Percentiles rank a stretch among this genome's conserved stretches.
Conservation (phyloP, 1,140 invertebrate species). For the Rhizoglyphus robini region DNA sequence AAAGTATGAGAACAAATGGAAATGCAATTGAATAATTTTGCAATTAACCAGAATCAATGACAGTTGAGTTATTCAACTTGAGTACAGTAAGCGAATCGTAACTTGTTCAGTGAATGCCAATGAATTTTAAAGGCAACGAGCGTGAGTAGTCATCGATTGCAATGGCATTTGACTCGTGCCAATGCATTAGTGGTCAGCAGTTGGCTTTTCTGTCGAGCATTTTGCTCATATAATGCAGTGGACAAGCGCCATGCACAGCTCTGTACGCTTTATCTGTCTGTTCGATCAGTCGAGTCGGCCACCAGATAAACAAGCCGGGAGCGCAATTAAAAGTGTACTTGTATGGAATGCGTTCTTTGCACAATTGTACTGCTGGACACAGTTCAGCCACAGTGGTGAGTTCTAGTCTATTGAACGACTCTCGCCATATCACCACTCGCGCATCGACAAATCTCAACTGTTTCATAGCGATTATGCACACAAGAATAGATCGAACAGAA, state of each 20-base stretch:
- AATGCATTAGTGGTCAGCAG: slow-evolving; percentile 30
- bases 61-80: neutral
- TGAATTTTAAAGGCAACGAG: too few relatives aligned
- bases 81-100: too few relatives aligned
- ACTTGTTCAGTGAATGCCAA: too few relatives aligned
- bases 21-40: too few relatives aligned
- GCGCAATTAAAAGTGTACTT: too few relatives aligned
- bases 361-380: slow-evolving; percentile 53
- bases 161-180: too few relatives aligned
- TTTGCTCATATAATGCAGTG: slow-evolving; percentile 64
- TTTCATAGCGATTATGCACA: neutral
- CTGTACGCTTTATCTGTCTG: slow-evolving; percentile 65
- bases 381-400: slow-evolving; percentile 67
- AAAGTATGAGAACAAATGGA: too few relatives aligned
- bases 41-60: too few relatives aligned
- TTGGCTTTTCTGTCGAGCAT: slow-evolving; percentile 69
- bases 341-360: slow-evolving; percentile 64
- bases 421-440: slow-evolving; percentile 39
- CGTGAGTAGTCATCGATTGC: too few relatives aligned
- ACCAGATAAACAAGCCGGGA: too few relatives aligned
- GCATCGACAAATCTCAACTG: neutral
- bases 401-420: slow-evolving; percentile 57
- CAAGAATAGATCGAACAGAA: too few relatives aligned
- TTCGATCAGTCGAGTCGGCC: slow-evolving; percentile 64
- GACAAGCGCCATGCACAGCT: slow-evolving; percentile 82